A percentile compares a stretch with the other conserved stretches of the same genome.
phyloP scores from a whole-genome alignment of 2,797 vertebrate genomes.

The Chanos chanos region DNA sequence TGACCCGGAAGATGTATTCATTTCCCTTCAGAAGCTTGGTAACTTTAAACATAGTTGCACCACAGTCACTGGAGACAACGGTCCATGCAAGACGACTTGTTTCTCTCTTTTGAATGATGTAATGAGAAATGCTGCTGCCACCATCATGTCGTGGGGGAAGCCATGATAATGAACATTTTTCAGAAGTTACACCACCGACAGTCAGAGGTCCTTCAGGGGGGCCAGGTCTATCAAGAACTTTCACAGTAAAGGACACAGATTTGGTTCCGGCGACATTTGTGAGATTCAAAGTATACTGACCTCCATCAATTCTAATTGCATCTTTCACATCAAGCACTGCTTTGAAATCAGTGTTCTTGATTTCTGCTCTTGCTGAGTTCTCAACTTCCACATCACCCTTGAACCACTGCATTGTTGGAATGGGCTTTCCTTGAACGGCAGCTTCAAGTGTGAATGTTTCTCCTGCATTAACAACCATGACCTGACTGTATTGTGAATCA shows the following conservation, averaged over 20 bases:
- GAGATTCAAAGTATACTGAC: constrained; percentile 90
- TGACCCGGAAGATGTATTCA: constrained; percentile 95
- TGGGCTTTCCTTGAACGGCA: constrained; percentile 88
- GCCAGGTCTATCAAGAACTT: constrained; percentile 93
- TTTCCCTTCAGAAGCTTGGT: constrained; percentile 97
- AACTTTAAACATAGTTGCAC: constrained; percentile 91
- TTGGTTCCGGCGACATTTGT: constrained; percentile 95
- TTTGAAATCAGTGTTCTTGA: constrained; percentile 92
- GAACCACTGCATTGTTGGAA: constrained; percentile 93
- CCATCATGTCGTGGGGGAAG: constrained; percentile 91
- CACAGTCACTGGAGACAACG: constrained; percentile 87
- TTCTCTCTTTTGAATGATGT: constrained; percentile 95
- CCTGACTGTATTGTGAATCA: constrained; percentile 89
- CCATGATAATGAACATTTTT: constrained; percentile 95
- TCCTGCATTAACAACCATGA: constrained; percentile 90
- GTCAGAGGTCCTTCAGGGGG: constrained; percentile 91
- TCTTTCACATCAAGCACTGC: constrained; percentile 91
- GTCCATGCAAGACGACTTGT: constrained; percentile 98
- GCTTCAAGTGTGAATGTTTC: constrained; percentile 92
- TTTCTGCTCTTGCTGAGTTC: constrained; percentile 88
- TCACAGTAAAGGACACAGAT: constrained; percentile 87
- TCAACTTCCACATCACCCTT: constrained; percentile 91
- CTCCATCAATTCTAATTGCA: constrained; percentile 93
- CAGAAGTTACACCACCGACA: constrained; percentile 90
- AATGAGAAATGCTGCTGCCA: constrained; percentile 91